Percentiles rank a stretch among this genome's conserved stretches.
These are phyloP conservation scores for Sclerodermus sp. DNA, from an alignment of 2,888 invertebrate species.

Conservation along the genomic window DNA sequence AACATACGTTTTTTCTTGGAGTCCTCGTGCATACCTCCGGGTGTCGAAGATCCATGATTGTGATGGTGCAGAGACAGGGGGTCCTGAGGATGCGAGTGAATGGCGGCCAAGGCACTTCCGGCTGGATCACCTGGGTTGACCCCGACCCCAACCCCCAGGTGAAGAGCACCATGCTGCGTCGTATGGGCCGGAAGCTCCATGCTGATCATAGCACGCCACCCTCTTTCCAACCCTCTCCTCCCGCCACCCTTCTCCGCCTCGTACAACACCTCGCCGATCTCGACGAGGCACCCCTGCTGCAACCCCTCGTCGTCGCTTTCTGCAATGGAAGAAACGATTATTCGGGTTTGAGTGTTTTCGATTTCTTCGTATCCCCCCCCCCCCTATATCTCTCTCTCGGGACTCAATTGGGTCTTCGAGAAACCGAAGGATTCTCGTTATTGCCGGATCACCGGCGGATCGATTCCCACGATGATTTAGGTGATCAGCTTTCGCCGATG, in stretches of 20 bases:
- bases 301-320: conserved; percentile 7
- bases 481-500: too few relatives aligned
- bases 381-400: too few relatives aligned
- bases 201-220: conserved; percentile 55
- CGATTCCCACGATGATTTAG: too few relatives aligned
- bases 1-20: conserved; percentile 56
- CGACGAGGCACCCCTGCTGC: conserved; percentile 42
- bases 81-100: conserved; percentile 53
- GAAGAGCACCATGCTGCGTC: conserved; percentile 52
- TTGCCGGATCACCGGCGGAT: too few relatives aligned
- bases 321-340: too few relatives aligned
- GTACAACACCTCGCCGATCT: conserved; percentile 39
- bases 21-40: conserved; percentile 55
- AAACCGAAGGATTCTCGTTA: too few relatives aligned
- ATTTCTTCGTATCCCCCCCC: too few relatives aligned
- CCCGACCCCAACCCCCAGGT: conserved; percentile 45
- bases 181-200: conserved; percentile 54
- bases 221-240: conserved; percentile 41
- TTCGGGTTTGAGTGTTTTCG: too few relatives aligned
- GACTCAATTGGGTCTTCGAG: too few relatives aligned
- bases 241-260: conserved; percentile 39
- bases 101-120: conserved; percentile 46
- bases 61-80: conserved; percentile 51
- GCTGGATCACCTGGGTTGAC: conserved; percentile 49
- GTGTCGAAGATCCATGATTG: conserved; percentile 44